phyloP scores from a whole-genome alignment of 2,113 vertebrate genomes.

The Orthochromis indermauri region DNA sequence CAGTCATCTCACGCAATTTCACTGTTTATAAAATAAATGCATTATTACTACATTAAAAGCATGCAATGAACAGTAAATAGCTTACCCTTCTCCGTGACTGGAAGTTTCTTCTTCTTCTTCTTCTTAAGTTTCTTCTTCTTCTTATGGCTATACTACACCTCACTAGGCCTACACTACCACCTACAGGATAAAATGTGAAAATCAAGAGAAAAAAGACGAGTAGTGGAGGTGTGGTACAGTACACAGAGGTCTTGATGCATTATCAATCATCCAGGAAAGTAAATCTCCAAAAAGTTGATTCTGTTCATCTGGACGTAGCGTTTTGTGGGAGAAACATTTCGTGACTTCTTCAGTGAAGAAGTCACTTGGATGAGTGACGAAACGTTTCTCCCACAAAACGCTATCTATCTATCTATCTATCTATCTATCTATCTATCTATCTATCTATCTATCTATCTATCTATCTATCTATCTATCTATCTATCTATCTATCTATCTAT shows the following conservation, averaged over 20 bases:
- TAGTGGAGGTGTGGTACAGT: not conserved
- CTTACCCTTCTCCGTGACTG: not conserved
- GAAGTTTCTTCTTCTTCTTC: not conserved
- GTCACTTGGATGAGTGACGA: not conserved
- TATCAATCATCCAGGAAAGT: not conserved
- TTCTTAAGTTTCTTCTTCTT: rapidly evolving
- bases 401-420: not conserved
- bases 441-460: too few species aligned
- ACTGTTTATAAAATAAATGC: not conserved
- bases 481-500: not conserved
- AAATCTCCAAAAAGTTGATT: not conserved
- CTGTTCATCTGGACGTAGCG: not conserved
- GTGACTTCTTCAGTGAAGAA: not conserved
- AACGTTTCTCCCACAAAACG: not conserved
- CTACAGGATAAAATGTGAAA: not conserved
- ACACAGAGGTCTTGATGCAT: not conserved
- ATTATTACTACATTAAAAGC: not conserved
- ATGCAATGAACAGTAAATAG: not conserved
- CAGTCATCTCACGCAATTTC: not conserved
- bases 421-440: not conserved
- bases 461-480: not conserved
- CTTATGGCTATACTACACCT: not conserved
- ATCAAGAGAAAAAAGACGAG: not conserved
- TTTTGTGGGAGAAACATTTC: not conserved
- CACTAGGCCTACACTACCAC: not conserved